phyloP scores from a whole-genome alignment of 2,113 vertebrate species.

The Phoenicopterus ruber region DNA sequence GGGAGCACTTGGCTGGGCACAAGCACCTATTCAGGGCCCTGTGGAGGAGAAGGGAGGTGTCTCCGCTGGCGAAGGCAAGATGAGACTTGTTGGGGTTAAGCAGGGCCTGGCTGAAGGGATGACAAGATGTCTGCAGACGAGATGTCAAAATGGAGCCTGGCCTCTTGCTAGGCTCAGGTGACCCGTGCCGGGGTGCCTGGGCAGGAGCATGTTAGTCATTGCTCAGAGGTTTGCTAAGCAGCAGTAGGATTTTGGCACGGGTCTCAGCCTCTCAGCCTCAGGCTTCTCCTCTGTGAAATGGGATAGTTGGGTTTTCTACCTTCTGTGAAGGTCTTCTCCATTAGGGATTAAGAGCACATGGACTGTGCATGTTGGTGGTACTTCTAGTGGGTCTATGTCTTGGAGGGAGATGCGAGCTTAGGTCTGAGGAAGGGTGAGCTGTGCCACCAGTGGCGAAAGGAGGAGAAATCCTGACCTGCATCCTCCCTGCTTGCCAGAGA shows the following conservation, averaged over 20 bases:
- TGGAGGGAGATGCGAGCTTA: background rate
- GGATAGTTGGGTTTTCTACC: background rate
- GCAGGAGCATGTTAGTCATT: background rate
- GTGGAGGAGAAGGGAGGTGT: conserved; percentile 20
- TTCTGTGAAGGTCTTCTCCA: background rate
- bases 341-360: background rate
- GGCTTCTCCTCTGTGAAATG: background rate
- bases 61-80: background rate
- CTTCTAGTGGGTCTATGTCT: background rate
- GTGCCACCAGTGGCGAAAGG: background rate
- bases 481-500: background rate
- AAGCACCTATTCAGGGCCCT: background rate
- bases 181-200: accelerated
- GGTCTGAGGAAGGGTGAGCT: background rate
- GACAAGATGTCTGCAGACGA: conserved; percentile 47
- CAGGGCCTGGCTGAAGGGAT: conserved; percentile 23
- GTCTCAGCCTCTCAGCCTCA: background rate
- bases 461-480: background rate
- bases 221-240: background rate
- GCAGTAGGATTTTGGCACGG: background rate
- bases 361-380: background rate
- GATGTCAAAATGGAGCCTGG: conserved; percentile 41
- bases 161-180: background rate
- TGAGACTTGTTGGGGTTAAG: conserved; percentile 42
- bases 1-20: background rate